Base-by-base conservation (phyloP, 2,888 invertebrate genomes). In the Sphecodes monilicornis region DNA sequence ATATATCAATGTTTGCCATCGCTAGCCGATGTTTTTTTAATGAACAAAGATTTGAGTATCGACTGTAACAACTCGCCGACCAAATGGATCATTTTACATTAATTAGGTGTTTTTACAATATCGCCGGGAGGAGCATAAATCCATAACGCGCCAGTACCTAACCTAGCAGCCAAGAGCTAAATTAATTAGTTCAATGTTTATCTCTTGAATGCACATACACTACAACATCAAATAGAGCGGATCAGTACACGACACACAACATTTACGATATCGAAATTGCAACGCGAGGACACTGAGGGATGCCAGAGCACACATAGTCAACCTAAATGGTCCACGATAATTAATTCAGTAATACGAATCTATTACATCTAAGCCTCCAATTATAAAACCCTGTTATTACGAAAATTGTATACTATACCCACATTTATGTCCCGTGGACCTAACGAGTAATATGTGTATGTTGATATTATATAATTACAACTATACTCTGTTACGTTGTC, bases 111-210 rank as follows among this genome's bases (percentile, higher is more conserved):
- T 71, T 50, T 50, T 22, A 26, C 18, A 26, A 43, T 43, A 41
- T 29, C 29, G 43, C 43, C 13, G 43, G 18, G 18, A 10, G 29
- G 26, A n/a, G 41, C 29, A 26, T 1, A 26, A 43, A 41, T 41
- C 29, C 26, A 43, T 70, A 43, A 13, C 41, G 41, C 1, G 29
- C 8, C 43, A 11, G 4, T n/a, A 18, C 43, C 26, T 8, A 13
- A 26, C 16, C 26, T 29, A 43, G 29, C 43, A 16, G 0, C 29
- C 43, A 43, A 26, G 43, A 29, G 43, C 66, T 36, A 36, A 36
- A 66, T 36, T 66, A 66, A 66, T 66, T 66, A 66, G 36, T 66
- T n/a, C 36, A 66, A 66, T 66, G 66, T 66, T 66, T 66, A 66
- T 66, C 66, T 66, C 32, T 32, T n/a, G 66, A 66, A 36, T 32